These are phyloP conservation scores for Xestia rhomboidea DNA, from an alignment of 2,888 invertebrate genomes.

Conservation along the genomic window DNA sequence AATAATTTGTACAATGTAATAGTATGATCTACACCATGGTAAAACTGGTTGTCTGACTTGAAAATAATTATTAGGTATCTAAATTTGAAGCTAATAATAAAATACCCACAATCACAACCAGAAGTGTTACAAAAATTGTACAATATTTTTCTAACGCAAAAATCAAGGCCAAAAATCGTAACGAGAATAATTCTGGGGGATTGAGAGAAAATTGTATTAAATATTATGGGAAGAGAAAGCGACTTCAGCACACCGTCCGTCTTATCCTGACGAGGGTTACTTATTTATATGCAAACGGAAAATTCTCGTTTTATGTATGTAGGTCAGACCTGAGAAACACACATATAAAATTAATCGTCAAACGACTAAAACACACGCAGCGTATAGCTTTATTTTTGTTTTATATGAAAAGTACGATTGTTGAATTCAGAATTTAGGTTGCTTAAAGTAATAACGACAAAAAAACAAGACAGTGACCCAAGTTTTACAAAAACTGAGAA, in stretches of 20 bases:
- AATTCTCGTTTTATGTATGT: constrained; percentile 65
- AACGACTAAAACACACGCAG: not conserved
- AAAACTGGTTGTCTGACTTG: not conserved
- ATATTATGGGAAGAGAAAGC: constrained; percentile 69
- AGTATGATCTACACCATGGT: not conserved
- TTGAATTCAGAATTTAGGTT: constrained; percentile 1
- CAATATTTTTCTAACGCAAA: constrained; percentile 16
- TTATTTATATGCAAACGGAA: constrained; percentile 78
- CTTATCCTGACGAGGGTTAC: constrained; percentile 82
- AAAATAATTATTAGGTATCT: not conserved
- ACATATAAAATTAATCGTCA: constrained; percentile 31
- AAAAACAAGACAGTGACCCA: not conserved
- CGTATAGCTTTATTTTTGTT: constrained; percentile 17
- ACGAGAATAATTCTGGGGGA: constrained; percentile 47
- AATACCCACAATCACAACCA: not conserved
- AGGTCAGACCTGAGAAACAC: constrained; percentile 51
- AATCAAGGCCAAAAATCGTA: constrained; percentile 23
- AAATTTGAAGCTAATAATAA: not conserved
- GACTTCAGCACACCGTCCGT: constrained; percentile 72
- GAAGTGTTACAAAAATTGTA: not conserved
- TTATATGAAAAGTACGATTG: not conserved
- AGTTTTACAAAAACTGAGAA: not conserved
- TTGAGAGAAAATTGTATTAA: constrained; percentile 60
- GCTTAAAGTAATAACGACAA: constrained; percentile 3
- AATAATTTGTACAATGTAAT: not conserved